These are phyloP conservation scores for Orbicella faveolata DNA, from an alignment of 64 coral and sea anemone species.

Conservation along the genomic window DNA sequence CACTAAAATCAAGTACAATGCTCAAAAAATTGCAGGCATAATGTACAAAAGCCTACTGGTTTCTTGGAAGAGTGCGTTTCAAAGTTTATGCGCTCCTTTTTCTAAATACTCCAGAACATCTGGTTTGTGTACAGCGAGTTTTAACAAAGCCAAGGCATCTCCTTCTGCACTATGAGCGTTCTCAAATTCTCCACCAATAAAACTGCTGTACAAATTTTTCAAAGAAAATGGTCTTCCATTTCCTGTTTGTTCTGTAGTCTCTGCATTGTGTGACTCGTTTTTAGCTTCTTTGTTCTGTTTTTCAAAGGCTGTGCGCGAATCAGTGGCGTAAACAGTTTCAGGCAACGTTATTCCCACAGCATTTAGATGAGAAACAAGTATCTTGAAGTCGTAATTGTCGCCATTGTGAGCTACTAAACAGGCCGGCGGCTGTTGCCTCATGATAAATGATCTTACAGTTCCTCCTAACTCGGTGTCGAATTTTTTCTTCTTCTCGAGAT, in stretches of 20 bases:
- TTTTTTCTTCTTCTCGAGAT: conserved; percentile 32
- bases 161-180: conserved; percentile 65
- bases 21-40: no score
- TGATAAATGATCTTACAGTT: conserved; percentile 48
- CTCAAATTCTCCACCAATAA: conserved; percentile 45
- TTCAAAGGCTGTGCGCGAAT: conserved; percentile 68
- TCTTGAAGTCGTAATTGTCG: conserved; percentile 65
- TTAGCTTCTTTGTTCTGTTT: conserved; percentile 39
- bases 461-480: conserved; percentile 61
- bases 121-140: conserved; percentile 47
- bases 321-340: conserved; percentile 23
- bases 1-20: not conserved
- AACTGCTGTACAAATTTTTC: conserved; percentile 34
- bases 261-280: not conserved
- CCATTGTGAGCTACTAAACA: conserved; percentile 80
- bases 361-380: conserved; percentile 60
- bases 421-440: conserved; percentile 45
- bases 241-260: not conserved
- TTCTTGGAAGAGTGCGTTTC: no score
- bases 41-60: no score
- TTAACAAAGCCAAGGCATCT: conserved; percentile 58
- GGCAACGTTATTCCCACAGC: conserved; percentile 51
- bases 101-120: conserved; percentile 57
- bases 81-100: conserved; percentile 19
- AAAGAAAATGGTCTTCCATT: conserved; percentile 13